Evolutionary conservation across 2,888 invertebrate genomes (phyloP).

Genomic region (Anthophora plumipes): DNA sequence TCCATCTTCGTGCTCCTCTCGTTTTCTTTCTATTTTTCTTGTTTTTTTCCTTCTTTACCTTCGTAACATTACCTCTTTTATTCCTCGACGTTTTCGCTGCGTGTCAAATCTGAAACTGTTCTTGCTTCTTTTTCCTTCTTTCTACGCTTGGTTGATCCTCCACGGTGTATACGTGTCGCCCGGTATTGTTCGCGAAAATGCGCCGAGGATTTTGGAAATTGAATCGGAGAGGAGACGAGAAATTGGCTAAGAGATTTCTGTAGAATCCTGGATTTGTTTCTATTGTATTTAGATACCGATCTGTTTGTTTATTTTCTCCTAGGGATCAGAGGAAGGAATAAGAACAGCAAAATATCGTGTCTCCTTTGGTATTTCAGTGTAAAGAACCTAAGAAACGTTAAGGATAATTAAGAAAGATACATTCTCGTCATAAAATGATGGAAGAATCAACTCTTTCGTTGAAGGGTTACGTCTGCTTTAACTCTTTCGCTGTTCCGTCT

Average conservation of each 20-base stretch:
- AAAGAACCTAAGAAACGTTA: no score
- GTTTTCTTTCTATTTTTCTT: background rate
- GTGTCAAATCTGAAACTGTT: conserved; percentile 25
- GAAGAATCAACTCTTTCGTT: background rate
- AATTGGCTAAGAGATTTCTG: no score
- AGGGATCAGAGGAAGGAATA: no score
- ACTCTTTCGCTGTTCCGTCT: no score
- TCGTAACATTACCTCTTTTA: conserved; percentile 33
- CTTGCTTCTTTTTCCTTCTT: background rate
- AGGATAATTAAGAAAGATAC: no score
- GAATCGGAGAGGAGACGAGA: background rate
- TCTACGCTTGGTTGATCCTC: background rate
- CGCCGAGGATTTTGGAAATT: conserved; percentile 33
- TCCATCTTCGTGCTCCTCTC: background rate
- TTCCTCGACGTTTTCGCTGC: conserved; percentile 15
- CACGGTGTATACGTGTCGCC: background rate
- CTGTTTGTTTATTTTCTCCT: no score
- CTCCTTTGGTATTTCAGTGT: no score
- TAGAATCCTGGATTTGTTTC: no score
- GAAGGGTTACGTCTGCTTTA: no score
- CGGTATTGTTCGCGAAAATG: background rate
- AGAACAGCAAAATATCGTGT: background rate
- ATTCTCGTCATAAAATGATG: no score
- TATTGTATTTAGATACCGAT: no score
- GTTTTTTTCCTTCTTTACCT: no score